Percentiles rank a stretch among this genome's conserved stretches.
These are phyloP conservation scores for Siphamia tubifer DNA, from an alignment of 2,113 vertebrate species.

Conservation along the genomic window DNA sequence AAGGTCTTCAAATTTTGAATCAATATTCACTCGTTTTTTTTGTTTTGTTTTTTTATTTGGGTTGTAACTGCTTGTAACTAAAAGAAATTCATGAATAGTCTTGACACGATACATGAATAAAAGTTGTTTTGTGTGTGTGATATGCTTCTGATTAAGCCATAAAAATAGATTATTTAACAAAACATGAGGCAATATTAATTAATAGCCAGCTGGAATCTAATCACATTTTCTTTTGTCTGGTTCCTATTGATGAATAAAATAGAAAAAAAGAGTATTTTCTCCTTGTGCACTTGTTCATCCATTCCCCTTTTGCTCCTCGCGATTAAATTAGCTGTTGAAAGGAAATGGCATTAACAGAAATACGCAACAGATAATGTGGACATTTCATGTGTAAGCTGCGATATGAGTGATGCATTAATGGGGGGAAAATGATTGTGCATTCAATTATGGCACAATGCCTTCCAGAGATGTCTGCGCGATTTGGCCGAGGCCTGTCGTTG, in stretches of 20 bases:
- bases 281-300: slow-evolving; percentile 80
- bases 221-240: slow-evolving; percentile 88
- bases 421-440: slow-evolving; percentile 96
- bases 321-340: slow-evolving; percentile 88
- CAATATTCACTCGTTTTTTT: too few relatives aligned
- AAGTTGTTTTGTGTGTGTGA: neutral
- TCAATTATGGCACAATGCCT: slow-evolving; percentile 97
- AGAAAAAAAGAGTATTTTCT: slow-evolving; percentile 74
- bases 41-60: too few relatives aligned
- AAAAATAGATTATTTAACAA: neutral
- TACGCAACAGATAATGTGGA: slow-evolving; percentile 92
- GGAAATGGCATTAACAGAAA: slow-evolving; percentile 86
- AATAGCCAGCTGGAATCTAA: slow-evolving; percentile 74
- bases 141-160: neutral
- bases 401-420: slow-evolving; percentile 98
- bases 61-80: too few relatives aligned
- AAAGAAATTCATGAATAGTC: too few relatives aligned
- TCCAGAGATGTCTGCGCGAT: slow-evolving; percentile 96
- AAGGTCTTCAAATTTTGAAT: too few relatives aligned
- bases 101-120: too few relatives aligned
- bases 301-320: slow-evolving; percentile 37
- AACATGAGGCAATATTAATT: neutral
- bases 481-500: slow-evolving; percentile 86
- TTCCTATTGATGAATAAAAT: slow-evolving; percentile 48
- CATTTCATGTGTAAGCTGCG: slow-evolving; percentile 91